A percentile compares a stretch with the other conserved stretches of the same genome.
Evolutionary conservation across 1,140 invertebrate genomes (phyloP).

Genomic region (Apocrypta bakeri): DNA sequence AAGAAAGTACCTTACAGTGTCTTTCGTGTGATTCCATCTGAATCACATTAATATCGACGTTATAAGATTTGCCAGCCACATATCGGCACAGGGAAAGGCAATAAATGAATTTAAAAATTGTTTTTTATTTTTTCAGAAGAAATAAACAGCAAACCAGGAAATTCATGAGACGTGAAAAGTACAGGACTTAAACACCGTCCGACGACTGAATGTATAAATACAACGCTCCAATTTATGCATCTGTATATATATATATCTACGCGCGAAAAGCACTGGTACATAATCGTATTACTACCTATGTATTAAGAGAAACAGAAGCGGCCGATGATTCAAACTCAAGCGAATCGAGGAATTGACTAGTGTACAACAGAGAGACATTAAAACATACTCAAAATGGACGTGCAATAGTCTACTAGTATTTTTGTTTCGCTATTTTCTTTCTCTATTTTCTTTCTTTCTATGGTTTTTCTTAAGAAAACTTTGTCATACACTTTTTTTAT

Average conservation of each 20-base stretch:
- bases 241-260: slow-evolving; percentile 62
- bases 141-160: slow-evolving; percentile 54
- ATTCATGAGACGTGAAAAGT: slow-evolving; percentile 57
- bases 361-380: slow-evolving; percentile 40
- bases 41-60: not conserved
- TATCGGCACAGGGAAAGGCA: not conserved
- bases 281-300: slow-evolving; percentile 66
- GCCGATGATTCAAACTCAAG: slow-evolving; percentile 44
- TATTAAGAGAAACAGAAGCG: slow-evolving; percentile 57
- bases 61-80: not conserved
- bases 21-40: not conserved
- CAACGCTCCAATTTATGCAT: slow-evolving; percentile 50
- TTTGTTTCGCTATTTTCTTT: slow-evolving; percentile 44
- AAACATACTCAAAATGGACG: slow-evolving; percentile 54
- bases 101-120: not conserved
- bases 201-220: slow-evolving; percentile 59
- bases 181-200: slow-evolving; percentile 54
- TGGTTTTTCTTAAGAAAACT: slow-evolving; percentile 21
- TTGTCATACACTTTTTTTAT: slow-evolving; percentile 28
- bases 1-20: not conserved
- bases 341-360: slow-evolving; percentile 57
- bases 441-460: slow-evolving; percentile 39
- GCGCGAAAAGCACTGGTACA: slow-evolving; percentile 60
- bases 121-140: slow-evolving; percentile 56
- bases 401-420: slow-evolving; percentile 61